Evolutionary conservation across 2,888 invertebrate genomes (phyloP).

Genomic region (Acanthoscelides obtectus): DNA sequence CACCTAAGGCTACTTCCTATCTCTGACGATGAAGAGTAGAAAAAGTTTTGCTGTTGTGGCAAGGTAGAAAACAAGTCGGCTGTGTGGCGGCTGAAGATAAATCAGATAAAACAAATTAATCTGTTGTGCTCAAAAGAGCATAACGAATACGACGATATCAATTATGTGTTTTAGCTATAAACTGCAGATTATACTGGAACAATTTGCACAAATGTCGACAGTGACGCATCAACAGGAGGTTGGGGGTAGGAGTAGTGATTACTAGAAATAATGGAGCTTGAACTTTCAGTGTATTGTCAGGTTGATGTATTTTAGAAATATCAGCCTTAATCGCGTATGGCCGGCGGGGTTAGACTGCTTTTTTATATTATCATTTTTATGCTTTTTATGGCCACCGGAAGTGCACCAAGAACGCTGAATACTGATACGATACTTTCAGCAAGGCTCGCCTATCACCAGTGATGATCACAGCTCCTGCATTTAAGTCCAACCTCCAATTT

Average conservation of each 20-base stretch:
- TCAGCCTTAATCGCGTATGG: too few relatives aligned
- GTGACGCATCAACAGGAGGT: neutral
- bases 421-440: too few relatives aligned
- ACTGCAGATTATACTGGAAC: neutral
- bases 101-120: constrained; percentile 19
- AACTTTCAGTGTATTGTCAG: too few relatives aligned
- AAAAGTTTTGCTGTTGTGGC: neutral
- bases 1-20: neutral
- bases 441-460: too few relatives aligned
- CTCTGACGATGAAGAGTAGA: neutral
- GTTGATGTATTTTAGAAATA: too few relatives aligned
- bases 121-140: constrained; percentile 7
- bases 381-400: too few relatives aligned
- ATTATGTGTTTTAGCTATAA: constrained; percentile 14
- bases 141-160: constrained; percentile 23
- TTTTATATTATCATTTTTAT: too few relatives aligned
- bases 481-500: too few relatives aligned
- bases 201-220: neutral
- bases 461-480: too few relatives aligned
- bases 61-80: neutral
- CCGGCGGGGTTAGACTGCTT: too few relatives aligned
- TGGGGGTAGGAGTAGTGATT: neutral
- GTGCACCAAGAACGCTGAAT: too few relatives aligned
- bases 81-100: constrained; percentile 7
- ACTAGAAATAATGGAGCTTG: too few relatives aligned